Evolutionary conservation across 1,140 invertebrate species (phyloP).

Genomic region (Wasmannia auropunctata): DNA sequence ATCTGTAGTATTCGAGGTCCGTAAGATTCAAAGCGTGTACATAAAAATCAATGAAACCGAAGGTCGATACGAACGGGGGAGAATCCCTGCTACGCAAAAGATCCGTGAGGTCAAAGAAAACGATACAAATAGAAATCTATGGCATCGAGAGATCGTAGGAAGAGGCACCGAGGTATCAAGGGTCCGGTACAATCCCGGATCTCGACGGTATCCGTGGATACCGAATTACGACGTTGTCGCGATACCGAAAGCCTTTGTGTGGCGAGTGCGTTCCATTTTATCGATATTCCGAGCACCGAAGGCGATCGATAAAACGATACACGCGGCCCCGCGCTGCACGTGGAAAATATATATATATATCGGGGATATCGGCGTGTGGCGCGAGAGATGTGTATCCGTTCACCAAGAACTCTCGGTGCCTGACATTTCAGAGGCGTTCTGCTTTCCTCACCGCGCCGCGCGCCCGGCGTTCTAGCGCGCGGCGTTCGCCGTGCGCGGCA

Average conservation of each 20-base stretch:
- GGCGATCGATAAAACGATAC: background rate
- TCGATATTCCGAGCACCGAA: background rate
- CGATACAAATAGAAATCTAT: background rate
- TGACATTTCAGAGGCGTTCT: slow-evolving; percentile 67
- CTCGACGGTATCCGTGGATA: background rate
- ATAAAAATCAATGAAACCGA: background rate
- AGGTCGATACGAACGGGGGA: background rate
- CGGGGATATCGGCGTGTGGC: background rate
- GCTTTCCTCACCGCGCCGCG: slow-evolving; percentile 13
- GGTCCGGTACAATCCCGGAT: background rate
- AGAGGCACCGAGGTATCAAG: background rate
- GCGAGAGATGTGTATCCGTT: slow-evolving; percentile 37
- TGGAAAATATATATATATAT: background rate
- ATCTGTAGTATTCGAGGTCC: background rate
- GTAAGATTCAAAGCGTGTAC: background rate
- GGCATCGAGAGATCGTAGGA: background rate
- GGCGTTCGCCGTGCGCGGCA: too few species aligned
- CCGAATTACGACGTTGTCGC: background rate
- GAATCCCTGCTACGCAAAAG: background rate
- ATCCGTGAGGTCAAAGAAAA: background rate
- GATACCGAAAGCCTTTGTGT: background rate
- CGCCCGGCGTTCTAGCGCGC: slow-evolving; percentile 8
- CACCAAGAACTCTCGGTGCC: slow-evolving; percentile 27
- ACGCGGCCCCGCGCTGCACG: too few species aligned
- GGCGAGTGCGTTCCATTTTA: background rate